Percentiles rank a stretch among this genome's conserved stretches.
Conservation (phyloP, 2,797 vertebrate species). For the Pempheris klunzingeri region DNA sequence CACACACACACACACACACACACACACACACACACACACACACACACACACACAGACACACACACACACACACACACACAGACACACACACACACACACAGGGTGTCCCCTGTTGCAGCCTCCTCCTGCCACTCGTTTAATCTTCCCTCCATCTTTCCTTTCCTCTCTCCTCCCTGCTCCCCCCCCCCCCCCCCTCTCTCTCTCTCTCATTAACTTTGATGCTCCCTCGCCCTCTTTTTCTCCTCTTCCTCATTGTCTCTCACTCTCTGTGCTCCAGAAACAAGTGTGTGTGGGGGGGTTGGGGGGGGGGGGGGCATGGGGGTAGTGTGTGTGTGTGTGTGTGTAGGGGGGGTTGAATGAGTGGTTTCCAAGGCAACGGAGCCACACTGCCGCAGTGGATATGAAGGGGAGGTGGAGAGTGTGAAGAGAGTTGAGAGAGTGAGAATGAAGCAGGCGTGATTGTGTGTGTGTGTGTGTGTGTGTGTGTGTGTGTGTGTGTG, state of each 20-base stretch:
- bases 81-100: conserved; percentile 22
- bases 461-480: conserved; percentile 26
- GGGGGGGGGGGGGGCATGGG: conserved; percentile 35
- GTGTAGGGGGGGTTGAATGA: conserved; percentile 80
- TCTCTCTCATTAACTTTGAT: too few relatives aligned
- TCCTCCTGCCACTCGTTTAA: conserved; percentile 53
- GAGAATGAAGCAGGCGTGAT: conserved; percentile 36
- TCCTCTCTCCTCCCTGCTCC: neutral
- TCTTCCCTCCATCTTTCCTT: conserved; percentile 28
- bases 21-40: conserved; percentile 37
- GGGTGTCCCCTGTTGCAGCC: conserved; percentile 53
- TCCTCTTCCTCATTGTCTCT: conserved; percentile 60
- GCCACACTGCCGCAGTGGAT: conserved; percentile 88
- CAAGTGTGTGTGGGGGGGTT: conserved; percentile 1
- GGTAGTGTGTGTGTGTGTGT: too few relatives aligned
- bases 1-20: conserved; percentile 67
- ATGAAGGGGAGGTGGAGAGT: conserved; percentile 77
- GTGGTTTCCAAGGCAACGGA: conserved; percentile 91
- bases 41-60: conserved; percentile 32
- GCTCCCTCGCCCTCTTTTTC: neutral
- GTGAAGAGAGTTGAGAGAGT: conserved; percentile 53
- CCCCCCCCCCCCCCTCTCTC: neutral
- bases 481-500: conserved; percentile 16
- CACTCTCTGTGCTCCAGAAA: conserved; percentile 63
- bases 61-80: conserved; percentile 13